A percentile compares a stretch with the other conserved stretches of the same genome.
phyloP scores from a whole-genome alignment of 2,888 invertebrate species.

The Morpho achilles region DNA sequence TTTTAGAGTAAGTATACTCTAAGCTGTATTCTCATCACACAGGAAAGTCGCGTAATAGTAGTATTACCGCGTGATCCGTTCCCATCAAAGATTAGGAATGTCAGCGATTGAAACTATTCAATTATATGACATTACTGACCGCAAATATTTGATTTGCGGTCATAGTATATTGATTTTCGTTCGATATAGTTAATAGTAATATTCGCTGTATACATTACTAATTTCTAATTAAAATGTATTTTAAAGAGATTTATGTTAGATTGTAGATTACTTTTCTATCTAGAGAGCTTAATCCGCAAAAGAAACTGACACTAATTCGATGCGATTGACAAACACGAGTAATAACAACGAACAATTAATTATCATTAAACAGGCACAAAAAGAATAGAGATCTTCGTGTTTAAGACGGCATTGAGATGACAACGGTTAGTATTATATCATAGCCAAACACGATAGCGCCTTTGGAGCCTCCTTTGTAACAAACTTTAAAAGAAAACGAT shows the following conservation, averaged over 20 bases:
- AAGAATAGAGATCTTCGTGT: constrained; percentile 68
- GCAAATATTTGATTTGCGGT: no score
- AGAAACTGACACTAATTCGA: constrained; percentile 59
- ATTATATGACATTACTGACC: no score
- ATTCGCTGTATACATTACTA: no score
- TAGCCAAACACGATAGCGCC: constrained; percentile 43
- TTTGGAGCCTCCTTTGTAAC: constrained; percentile 12
- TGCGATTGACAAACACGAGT: constrained; percentile 62
- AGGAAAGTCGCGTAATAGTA: no score
- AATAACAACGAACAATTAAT: constrained; percentile 68
- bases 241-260: constrained; percentile 1
- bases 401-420: constrained; percentile 74
- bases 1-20: no score
- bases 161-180: no score
- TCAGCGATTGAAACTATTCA: no score
- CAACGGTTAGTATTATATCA: constrained; percentile 64
- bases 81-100: no score
- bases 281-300: constrained; percentile 15
- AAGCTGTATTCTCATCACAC: no score
- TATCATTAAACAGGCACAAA: constrained; percentile 63
- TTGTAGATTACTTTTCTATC: background rate
- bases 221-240: background rate
- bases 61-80: no score
- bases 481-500: constrained; percentile 31
- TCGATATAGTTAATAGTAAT: no score